Evolutionary conservation across 2,888 invertebrate genomes (phyloP).

Genomic region (Ophioninae sp.): DNA sequence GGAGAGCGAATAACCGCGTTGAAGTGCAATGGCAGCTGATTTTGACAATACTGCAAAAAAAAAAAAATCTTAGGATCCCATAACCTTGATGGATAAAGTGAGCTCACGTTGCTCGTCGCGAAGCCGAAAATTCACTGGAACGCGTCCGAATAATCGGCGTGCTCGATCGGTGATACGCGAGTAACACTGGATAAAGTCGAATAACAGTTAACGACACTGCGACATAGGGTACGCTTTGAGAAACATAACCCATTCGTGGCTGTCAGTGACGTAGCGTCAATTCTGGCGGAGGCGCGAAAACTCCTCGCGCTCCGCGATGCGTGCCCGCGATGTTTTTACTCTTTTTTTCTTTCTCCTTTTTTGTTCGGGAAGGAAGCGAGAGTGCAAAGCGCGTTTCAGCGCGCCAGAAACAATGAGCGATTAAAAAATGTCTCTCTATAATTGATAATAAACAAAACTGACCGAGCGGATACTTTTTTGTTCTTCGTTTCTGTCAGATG

Average conservation of each 20-base stretch:
- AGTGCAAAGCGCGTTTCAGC: not conserved
- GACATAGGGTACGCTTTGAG: conserved; percentile 65
- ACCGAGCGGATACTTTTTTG: conserved; percentile 34
- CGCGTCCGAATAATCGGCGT: not conserved
- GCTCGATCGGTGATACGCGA: not conserved
- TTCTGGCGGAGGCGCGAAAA: conserved; percentile 73
- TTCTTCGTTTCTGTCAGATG: conserved; percentile 64
- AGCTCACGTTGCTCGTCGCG: conserved; percentile 7
- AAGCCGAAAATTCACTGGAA: not conserved
- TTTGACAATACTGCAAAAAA: conserved; percentile 74
- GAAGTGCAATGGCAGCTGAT: conserved; percentile 79
- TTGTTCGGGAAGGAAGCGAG: not conserved
- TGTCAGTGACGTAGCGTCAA: conserved; percentile 71
- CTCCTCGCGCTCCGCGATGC: conserved; percentile 38
- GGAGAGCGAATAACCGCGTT: conserved; percentile 26
- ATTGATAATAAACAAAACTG: conserved; percentile 35
- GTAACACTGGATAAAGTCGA: conserved; percentile 28
- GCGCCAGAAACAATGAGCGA: not conserved
- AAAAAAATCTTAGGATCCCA: conserved; percentile 58
- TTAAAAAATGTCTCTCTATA: conserved; percentile 7
- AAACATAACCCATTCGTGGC: conserved; percentile 69
- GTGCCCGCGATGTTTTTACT: not conserved
- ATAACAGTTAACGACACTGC: conserved; percentile 55
- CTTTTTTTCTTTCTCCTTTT: not conserved
- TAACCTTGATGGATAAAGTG: conserved; percentile 68